Evolutionary conservation across 1,140 invertebrate genomes (phyloP).

Genomic region (Ceratina japonica): DNA sequence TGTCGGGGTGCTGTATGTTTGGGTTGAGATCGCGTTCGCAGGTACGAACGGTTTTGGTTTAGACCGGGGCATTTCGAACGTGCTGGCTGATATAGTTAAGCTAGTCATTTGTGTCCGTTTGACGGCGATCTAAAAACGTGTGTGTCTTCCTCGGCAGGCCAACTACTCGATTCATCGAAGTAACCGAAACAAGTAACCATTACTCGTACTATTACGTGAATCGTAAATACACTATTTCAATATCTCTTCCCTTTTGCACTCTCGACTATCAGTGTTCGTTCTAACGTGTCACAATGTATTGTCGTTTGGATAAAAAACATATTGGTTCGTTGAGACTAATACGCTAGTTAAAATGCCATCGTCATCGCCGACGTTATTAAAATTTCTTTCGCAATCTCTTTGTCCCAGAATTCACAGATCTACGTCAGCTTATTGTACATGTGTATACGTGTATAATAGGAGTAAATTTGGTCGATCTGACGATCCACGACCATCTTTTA

Average conservation of each 20-base stretch:
- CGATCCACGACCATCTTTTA: neutral
- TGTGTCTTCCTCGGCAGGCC: constrained; percentile 3
- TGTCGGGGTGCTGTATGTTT: constrained; percentile 69
- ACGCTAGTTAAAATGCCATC: constrained; percentile 1
- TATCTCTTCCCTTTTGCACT: neutral
- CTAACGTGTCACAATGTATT: constrained; percentile 15
- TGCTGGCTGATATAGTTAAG: constrained; percentile 61
- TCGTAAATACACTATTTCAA: neutral
- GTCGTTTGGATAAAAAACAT: constrained; percentile 45
- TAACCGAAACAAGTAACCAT: neutral
- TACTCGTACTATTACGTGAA: constrained; percentile 2
- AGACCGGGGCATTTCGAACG: constrained; percentile 74
- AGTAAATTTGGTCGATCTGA: constrained; percentile 8
- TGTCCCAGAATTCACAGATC: neutral
- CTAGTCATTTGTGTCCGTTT: constrained; percentile 69
- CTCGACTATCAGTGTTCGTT: neutral
- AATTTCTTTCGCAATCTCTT: neutral
- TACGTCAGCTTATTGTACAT: neutral
- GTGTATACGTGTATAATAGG: constrained; percentile 3
- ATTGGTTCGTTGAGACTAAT: constrained; percentile 36
- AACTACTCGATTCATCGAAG: neutral
- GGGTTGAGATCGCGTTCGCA: constrained; percentile 69
- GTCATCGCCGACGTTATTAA: neutral
- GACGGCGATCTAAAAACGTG: constrained; percentile 22
- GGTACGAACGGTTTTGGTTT: constrained; percentile 72